Conservation (phyloP, 2,113 vertebrate species). For the Neopipo cinnamomea region DNA sequence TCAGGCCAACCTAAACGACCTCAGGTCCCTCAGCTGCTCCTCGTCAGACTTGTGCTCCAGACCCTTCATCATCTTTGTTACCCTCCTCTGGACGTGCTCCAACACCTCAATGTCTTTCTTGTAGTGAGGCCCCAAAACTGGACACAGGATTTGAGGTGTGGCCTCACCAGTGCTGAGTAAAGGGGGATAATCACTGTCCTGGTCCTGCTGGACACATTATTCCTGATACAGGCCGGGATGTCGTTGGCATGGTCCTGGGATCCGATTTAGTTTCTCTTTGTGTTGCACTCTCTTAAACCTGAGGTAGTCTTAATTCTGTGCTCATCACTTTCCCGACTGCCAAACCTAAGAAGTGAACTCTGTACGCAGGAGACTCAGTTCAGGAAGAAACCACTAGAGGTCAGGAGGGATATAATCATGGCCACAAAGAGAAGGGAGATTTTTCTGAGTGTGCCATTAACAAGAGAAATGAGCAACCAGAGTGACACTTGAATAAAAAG, state of each 20-base stretch:
- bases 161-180: neutral
- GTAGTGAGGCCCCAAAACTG: neutral
- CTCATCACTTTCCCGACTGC: neutral
- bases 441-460: fast-evolving
- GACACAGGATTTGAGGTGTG: neutral
- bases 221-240: neutral
- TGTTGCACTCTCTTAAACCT: neutral
- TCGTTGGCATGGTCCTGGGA: neutral
- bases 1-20: too few species aligned
- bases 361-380: neutral
- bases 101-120: neutral
- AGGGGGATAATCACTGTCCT: neutral
- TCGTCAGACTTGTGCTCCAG: neutral
- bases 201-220: too few species aligned
- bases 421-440: neutral
- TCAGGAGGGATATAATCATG: constrained; percentile 12
- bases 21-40: neutral
- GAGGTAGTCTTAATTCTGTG: neutral
- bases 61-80: neutral
- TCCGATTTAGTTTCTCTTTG: neutral
- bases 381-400: constrained; percentile 36
- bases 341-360: neutral
- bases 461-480: neutral
- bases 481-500: neutral
- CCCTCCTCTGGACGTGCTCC: fast-evolving